These are phyloP conservation scores for Timema podura DNA, from an alignment of 2,888 invertebrate genomes.

Conservation along the genomic window DNA sequence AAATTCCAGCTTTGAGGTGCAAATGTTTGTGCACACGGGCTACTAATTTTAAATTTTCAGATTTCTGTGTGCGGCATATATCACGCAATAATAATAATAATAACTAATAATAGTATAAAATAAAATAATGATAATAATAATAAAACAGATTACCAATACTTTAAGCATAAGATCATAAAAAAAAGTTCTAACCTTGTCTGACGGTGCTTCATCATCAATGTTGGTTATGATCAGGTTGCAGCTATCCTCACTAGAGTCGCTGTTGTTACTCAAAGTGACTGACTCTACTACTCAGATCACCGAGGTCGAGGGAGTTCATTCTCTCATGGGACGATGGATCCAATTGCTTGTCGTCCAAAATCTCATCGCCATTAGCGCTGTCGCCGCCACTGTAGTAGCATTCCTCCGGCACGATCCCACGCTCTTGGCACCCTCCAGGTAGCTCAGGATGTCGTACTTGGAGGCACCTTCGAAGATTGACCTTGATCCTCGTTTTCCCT, in stretches of 20 bases:
- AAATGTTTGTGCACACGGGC: too few species aligned
- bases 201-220: constrained; percentile 49
- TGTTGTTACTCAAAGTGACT: constrained; percentile 78
- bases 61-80: too few species aligned
- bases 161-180: too few species aligned
- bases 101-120: too few species aligned
- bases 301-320: constrained; percentile 44
- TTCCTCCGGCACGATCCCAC: constrained; percentile 66
- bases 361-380: constrained; percentile 26
- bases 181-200: constrained; percentile 34
- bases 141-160: too few species aligned
- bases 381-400: constrained; percentile 45
- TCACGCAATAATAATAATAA: too few species aligned
- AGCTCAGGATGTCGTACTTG: constrained; percentile 85
- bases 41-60: too few species aligned
- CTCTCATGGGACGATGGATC: constrained; percentile 29
- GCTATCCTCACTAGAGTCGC: constrained; percentile 81
- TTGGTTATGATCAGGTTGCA: constrained; percentile 61
- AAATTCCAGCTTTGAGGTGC: too few species aligned
- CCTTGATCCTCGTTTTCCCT: constrained; percentile 22
- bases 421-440: constrained; percentile 82
- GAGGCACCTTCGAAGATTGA: constrained; percentile 68
- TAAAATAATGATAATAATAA: too few species aligned
- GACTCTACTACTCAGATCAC: constrained; percentile 61
- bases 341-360: constrained; percentile 24